Evolutionary conservation across 2,888 invertebrate species (phyloP).

Genomic region (Thera britannica): DNA sequence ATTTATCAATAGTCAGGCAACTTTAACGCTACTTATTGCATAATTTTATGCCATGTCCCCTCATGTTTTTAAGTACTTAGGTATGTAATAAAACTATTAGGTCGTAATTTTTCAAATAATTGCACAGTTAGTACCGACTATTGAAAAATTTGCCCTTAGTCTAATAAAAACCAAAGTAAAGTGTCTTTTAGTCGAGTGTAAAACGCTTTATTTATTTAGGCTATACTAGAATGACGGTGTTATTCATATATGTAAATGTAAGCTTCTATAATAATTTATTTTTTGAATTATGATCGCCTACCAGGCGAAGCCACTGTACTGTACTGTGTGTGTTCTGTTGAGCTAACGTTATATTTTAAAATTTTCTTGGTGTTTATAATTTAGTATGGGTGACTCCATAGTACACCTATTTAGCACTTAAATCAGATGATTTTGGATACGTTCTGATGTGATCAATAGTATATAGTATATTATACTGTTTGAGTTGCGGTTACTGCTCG

Average conservation of each 20-base stretch:
- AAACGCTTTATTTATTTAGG: conserved; percentile 81
- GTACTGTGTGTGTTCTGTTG: neutral
- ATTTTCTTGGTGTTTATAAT: neutral
- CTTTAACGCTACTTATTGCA: neutral
- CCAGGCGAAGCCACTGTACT: neutral
- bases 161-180: conserved; percentile 80
- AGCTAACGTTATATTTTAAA: neutral
- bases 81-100: too few species aligned
- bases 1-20: conserved; percentile 14
- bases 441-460: too few species aligned
- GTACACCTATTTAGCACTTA: too few species aligned
- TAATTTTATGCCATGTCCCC: neutral
- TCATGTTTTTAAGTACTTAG: neutral
- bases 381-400: too few species aligned
- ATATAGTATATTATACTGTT: neutral
- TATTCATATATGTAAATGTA: conserved; percentile 10
- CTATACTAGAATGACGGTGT: conserved; percentile 34
- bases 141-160: conserved; percentile 48
- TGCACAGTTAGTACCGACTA: conserved; percentile 4
- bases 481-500: neutral
- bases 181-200: conserved; percentile 81
- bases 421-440: too few species aligned
- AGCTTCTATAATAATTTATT: conserved; percentile 9
- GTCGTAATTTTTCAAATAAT: neutral
- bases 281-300: conserved; percentile 2